Percentiles rank a stretch among this genome's conserved stretches.
These are phyloP conservation scores for Aepyceros melampus DNA, from an alignment of 2,113 vertebrate genomes.

Conservation along the genomic window DNA sequence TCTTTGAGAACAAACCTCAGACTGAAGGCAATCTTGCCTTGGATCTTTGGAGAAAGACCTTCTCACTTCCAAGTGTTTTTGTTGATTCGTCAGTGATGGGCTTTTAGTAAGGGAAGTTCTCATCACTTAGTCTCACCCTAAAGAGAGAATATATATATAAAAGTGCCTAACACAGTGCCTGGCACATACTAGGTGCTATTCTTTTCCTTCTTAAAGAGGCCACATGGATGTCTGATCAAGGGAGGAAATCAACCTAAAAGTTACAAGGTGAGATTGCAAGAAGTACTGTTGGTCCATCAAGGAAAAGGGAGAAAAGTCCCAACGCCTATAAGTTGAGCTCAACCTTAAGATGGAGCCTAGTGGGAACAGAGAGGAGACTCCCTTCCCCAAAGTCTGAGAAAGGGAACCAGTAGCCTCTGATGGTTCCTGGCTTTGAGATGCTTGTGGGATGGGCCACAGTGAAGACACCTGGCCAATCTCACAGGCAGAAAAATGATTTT, in stretches of 20 bases:
- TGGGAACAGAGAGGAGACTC: not conserved
- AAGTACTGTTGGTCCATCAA: not conserved
- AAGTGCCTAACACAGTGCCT: conserved; percentile 51
- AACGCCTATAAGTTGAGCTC: not conserved
- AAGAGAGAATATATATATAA: not conserved
- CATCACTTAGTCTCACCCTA: not conserved
- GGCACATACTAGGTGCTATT: conserved; percentile 13
- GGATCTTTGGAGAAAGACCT: not conserved
- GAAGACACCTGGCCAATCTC: not conserved
- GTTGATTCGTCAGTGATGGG: not conserved
- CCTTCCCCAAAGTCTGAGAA: not conserved
- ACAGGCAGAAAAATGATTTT: not conserved
- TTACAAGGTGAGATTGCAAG: not conserved
- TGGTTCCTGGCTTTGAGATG: not conserved
- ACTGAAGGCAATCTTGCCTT: not conserved
- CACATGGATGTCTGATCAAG: not conserved
- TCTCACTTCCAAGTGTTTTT: not conserved
- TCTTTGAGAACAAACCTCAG: not conserved
- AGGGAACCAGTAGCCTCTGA: not conserved
- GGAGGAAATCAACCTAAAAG: not conserved
- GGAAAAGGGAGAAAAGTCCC: not conserved
- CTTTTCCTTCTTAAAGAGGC: conserved; percentile 16
- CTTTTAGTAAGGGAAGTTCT: not conserved
- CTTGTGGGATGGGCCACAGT: not conserved
- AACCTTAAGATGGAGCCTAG: not conserved